These are phyloP conservation scores for Catagonus wagneri DNA, from an alignment of 2,113 vertebrate genomes.

Conservation along the genomic window DNA sequence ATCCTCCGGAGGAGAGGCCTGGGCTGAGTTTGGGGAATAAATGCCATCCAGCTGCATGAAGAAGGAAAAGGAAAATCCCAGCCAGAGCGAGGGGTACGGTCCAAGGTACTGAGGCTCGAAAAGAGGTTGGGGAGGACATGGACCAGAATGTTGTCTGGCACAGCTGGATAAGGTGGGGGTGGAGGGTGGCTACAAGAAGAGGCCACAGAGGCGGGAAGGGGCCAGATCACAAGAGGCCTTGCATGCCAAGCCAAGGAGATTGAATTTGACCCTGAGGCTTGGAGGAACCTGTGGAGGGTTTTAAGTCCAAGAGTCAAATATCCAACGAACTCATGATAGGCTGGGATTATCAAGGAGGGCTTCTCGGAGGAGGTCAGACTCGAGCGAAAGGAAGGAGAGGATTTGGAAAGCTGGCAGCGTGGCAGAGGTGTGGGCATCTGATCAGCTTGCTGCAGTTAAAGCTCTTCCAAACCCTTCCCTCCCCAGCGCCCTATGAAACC, in stretches of 20 bases:
- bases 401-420: not conserved
- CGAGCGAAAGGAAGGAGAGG: not conserved
- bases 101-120: not conserved
- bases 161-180: too few species aligned
- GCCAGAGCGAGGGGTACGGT: not conserved
- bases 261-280: not conserved
- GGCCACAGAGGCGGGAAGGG: not conserved
- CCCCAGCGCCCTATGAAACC: not conserved
- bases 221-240: not conserved
- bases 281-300: not conserved
- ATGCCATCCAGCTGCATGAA: slow-evolving; percentile 20
- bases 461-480: slow-evolving; percentile 11
- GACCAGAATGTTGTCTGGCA: not conserved
- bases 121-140: not conserved
- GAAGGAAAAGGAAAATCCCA: not conserved
- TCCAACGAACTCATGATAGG: not conserved
- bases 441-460: not conserved
- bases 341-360: slow-evolving; percentile 33
- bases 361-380: slow-evolving; percentile 55
- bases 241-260: not conserved
- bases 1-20: not conserved
- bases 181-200: not conserved
- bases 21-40: not conserved
- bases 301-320: not conserved
- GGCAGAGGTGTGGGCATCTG: not conserved